A percentile compares a stretch with the other conserved stretches of the same genome.
These are phyloP conservation scores for Dicaeum eximium DNA, from an alignment of 2,113 vertebrate species.

Conservation along the genomic window DNA sequence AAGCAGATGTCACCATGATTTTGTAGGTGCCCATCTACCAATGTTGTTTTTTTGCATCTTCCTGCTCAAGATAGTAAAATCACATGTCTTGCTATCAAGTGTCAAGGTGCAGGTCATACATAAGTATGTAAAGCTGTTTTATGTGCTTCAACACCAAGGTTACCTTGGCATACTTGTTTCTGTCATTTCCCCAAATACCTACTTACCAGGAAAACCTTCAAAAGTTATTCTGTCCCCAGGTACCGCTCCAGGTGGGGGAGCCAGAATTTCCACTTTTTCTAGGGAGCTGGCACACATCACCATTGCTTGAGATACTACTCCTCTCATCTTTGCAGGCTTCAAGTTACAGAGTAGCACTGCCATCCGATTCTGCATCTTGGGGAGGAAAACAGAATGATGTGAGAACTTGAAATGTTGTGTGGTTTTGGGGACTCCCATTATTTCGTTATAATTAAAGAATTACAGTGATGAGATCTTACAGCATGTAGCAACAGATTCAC, in stretches of 20 bases:
- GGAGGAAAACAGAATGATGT: background rate
- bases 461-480: background rate
- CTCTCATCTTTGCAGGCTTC: conserved; percentile 90
- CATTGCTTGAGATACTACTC: conserved; percentile 89
- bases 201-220: conserved; percentile 86
- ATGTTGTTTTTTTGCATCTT: background rate
- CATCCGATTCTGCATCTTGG: conserved; percentile 94
- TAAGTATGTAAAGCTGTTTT: background rate
- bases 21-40: background rate
- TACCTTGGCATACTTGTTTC: background rate
- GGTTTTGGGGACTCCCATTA: background rate
- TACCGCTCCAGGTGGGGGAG: conserved; percentile 81
- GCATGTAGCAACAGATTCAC: background rate
- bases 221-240: conserved; percentile 88
- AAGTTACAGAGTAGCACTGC: conserved; percentile 91
- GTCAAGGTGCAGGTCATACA: too few relatives aligned
- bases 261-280: conserved; percentile 90
- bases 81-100: too few relatives aligned
- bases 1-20: background rate
- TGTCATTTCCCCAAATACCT: background rate
- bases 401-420: background rate
- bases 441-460: background rate
- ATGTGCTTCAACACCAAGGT: background rate
- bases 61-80: background rate
- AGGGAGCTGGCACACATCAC: conserved; percentile 92